Conservation (phyloP, 2,113 vertebrate genomes). For the Lepus americanus region DNA sequence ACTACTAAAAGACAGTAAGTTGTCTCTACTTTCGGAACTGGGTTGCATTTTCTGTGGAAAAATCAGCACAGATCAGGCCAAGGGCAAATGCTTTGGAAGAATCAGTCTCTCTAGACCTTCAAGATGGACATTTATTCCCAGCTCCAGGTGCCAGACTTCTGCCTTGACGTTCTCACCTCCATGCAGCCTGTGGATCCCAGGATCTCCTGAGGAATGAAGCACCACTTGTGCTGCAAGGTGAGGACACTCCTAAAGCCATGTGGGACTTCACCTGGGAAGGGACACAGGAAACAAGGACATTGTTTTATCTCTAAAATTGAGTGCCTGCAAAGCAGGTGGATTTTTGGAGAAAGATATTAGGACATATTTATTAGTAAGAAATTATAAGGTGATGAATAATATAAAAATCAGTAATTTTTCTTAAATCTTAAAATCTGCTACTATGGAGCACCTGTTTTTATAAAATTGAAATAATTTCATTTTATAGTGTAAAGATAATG, state of each 20-base stretch:
- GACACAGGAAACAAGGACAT: neutral
- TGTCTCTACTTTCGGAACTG: neutral
- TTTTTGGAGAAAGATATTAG: neutral
- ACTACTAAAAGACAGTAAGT: neutral
- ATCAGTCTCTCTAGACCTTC: neutral
- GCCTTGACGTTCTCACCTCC: neutral
- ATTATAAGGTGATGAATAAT: neutral
- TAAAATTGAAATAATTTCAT: neutral
- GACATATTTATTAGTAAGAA: neutral
- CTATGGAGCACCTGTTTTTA: too few species aligned
- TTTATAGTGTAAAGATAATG: neutral
- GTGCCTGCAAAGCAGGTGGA: neutral
- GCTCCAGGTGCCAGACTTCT: constrained; percentile 30
- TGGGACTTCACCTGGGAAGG: neutral
- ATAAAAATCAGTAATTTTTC: fast-evolving
- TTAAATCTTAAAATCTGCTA: neutral
- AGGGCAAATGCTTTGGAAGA: neutral
- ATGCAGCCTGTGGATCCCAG: neutral
- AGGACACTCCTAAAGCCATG: neutral
- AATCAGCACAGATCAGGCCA: neutral
- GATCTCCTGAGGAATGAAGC: neutral
- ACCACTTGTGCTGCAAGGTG: constrained; percentile 55
- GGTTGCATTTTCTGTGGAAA: neutral
- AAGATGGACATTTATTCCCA: neutral
- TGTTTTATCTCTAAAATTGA: neutral